These are phyloP conservation scores for Heliocidaris erythrogramma DNA, from an alignment of 35 echinoderm and acorn worm genomes.

Conservation along the genomic window DNA sequence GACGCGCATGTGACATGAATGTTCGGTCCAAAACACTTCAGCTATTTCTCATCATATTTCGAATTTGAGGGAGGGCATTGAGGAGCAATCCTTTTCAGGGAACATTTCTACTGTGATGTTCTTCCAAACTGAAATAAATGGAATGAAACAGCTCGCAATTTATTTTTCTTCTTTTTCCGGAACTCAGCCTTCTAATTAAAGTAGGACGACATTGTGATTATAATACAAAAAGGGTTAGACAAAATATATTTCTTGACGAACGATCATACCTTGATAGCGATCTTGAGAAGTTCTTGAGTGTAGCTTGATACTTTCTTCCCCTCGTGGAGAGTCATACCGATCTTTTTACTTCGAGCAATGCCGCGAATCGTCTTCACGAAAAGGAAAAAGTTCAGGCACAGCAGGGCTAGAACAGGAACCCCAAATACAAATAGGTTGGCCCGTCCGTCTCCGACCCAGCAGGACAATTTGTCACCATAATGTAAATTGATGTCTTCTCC, in stretches of 20 bases:
- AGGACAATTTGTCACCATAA: neutral
- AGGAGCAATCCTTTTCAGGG: too few species aligned
- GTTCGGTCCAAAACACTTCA: too few species aligned
- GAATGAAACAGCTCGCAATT: too few species aligned
- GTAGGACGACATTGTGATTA: neutral
- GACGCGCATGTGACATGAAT: too few species aligned
- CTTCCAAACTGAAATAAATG: too few species aligned
- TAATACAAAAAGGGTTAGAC: neutral
- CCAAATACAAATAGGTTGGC: constrained; percentile 24
- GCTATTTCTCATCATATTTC: too few species aligned
- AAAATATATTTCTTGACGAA: neutral
- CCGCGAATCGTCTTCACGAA: constrained; percentile 6
- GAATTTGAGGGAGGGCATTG: too few species aligned
- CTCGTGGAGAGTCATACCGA: neutral
- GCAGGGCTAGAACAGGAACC: neutral
- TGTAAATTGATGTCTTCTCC: neutral
- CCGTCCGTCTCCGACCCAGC: constrained; percentile 23
- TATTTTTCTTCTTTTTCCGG: too few species aligned
- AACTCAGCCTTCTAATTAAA: too few species aligned
- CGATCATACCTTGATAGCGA: neutral
- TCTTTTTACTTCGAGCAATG: neutral
- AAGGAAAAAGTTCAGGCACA: neutral
- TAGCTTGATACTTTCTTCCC: neutral
- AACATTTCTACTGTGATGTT: too few species aligned
- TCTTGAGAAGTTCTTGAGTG: neutral